Base-by-base conservation (phyloP, 30 jellyfish, hydroid and myxozoan species). In the Hydractinia symbiolongicarpus region DNA sequence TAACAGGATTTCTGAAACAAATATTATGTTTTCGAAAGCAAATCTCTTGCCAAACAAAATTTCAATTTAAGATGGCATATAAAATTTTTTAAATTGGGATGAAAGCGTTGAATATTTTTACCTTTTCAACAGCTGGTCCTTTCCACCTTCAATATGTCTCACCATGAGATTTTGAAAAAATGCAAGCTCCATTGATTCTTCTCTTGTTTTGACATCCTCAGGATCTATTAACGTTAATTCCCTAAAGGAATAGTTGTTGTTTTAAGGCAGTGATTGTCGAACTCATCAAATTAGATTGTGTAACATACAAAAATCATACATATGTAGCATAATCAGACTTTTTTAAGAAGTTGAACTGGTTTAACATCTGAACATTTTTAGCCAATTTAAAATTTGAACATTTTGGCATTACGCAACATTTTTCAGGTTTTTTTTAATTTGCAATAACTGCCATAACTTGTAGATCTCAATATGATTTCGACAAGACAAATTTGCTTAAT, bases 101-200 rank as follows among this genome's bases (percentile, higher is more conserved):
- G 44, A 30, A 30, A 72, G 81, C 86, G 2, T 14, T n/a, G 55
- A 72, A 16, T 11, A 11, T 8, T 44, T 66, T 70, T 82, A 90
- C 97, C 86, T 90, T 73, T 90, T 90, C 14, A 90, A 66, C 53
- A 90, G 20, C 8, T 93, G 85, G 60, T 84, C 97, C 60, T 85
- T 85, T 15, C 95, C 93, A 67, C 56, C 57, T 82, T 90, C 95
- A 49, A 90, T 78, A 54, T 86, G 93, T 70, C 89, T 86, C 97
- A 90, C 86, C 94, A 86, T 82, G 6, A 90, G 84, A 54, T 90
- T 90, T 66, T 90, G 97, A 61, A 90, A 90, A 62, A 81, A 77
- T 40, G 94, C 87, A 67, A 90, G 74, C 40, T 90, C 97, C 89
- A 85, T 81, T 30, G 97, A 83, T 74, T 90, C 95, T 2, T 89